phyloP scores from a whole-genome alignment of 2,113 vertebrate species.

The Gulo gulo region DNA sequence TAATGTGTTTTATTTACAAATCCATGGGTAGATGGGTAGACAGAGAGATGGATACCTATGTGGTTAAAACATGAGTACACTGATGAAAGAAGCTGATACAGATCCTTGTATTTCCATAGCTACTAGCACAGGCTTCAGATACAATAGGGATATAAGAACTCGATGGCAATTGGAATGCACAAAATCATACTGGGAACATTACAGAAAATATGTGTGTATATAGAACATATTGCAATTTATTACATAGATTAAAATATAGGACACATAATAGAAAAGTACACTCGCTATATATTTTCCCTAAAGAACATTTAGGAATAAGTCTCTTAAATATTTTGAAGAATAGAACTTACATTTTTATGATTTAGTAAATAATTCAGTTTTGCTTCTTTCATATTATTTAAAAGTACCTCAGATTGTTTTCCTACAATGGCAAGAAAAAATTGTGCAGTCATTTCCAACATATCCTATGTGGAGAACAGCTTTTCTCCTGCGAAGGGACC shows the following conservation, averaged over 20 bases:
- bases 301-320: neutral
- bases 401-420: neutral
- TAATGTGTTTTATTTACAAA: neutral
- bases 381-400: neutral
- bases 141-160: neutral
- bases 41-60: neutral
- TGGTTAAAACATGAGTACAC: neutral
- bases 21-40: neutral
- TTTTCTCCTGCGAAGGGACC: neutral
- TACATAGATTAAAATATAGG: neutral
- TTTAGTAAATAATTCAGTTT: neutral
- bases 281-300: neutral
- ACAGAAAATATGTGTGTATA: neutral
- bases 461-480: neutral
- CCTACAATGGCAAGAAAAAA: neutral
- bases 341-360: neutral
- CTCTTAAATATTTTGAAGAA: conserved; percentile 16
- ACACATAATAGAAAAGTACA: neutral
- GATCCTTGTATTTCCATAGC: neutral
- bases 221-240: neutral
- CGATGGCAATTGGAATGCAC: neutral
- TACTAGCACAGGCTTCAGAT: neutral
- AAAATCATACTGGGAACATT: neutral
- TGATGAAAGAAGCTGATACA: neutral
- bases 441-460: neutral